These are phyloP conservation scores for Leptopilina clavipes DNA, from an alignment of 1,140 invertebrate species.

Conservation along the genomic window DNA sequence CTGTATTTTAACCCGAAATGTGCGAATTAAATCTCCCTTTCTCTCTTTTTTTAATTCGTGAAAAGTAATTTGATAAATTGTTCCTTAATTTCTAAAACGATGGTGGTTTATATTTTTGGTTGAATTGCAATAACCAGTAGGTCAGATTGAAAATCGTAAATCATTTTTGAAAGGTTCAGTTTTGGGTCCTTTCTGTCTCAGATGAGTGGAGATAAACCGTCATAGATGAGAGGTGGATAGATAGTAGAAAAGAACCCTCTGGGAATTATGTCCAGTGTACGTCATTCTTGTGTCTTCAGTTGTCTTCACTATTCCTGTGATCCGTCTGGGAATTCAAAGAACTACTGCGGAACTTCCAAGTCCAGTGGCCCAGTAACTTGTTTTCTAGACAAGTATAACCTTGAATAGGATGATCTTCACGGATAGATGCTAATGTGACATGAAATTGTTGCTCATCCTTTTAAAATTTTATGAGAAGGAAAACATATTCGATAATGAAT, in stretches of 20 bases:
- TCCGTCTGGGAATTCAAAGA: slow-evolving; percentile 22
- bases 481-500: no score
- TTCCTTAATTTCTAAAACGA: no score
- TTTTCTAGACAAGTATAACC: slow-evolving; percentile 29
- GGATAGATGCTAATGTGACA: slow-evolving; percentile 4
- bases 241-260: slow-evolving; percentile 60
- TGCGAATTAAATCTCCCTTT: no score
- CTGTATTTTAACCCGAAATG: no score
- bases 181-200: slow-evolving; percentile 20
- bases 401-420: slow-evolving; percentile 20
- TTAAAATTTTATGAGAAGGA: not conserved
- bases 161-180: slow-evolving; percentile 46
- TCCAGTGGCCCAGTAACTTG: slow-evolving; percentile 14
- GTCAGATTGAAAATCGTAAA: slow-evolving; percentile 59
- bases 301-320: not conserved
- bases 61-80: no score
- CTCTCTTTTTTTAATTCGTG: no score
- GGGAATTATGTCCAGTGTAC: slow-evolving; percentile 44
- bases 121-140: no score
- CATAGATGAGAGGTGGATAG: not conserved
- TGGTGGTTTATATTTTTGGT: slow-evolving; percentile 34
- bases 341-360: slow-evolving; percentile 4
- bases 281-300: slow-evolving; percentile 28
- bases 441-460: slow-evolving; percentile 14
- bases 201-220: not conserved